phyloP scores from a whole-genome alignment of 2,888 invertebrate species.

The Adelphocoris suturalis region DNA sequence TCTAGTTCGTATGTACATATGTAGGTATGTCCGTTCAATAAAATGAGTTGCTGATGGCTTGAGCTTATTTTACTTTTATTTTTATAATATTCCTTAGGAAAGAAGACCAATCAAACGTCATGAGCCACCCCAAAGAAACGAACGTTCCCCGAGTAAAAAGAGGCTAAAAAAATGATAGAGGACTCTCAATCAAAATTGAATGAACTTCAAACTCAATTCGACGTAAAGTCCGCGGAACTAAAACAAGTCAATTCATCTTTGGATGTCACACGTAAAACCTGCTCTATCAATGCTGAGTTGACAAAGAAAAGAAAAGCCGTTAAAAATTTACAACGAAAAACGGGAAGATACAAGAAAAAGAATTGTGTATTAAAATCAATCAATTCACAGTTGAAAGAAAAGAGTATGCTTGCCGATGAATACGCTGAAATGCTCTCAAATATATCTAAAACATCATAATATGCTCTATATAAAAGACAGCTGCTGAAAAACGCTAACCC shows the following conservation, averaged over 20 bases:
- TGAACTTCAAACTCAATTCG: background rate
- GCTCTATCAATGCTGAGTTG: too few species aligned
- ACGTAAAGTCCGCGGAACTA: background rate
- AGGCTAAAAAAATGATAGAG: background rate
- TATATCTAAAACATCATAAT: too few species aligned
- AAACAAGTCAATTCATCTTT: too few species aligned
- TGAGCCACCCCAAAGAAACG: background rate
- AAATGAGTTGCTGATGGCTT: background rate
- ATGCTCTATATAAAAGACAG: too few species aligned
- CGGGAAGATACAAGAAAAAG: background rate
- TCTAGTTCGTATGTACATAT: too few species aligned
- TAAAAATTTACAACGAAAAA: background rate
- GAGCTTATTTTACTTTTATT: background rate
- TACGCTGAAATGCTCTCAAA: background rate
- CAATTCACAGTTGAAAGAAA: background rate
- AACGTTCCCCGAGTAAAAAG: background rate
- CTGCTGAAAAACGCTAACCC: too few species aligned
- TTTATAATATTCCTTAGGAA: background rate
- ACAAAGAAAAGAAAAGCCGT: background rate
- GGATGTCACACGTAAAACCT: too few species aligned
- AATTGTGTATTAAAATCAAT: background rate
- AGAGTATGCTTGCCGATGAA: background rate
- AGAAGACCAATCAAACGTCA: slow-evolving; percentile 15
- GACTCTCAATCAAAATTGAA: background rate
- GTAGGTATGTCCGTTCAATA: background rate